A percentile compares a stretch with the other conserved stretches of the same genome.
phyloP scores from a whole-genome alignment of 2,888 invertebrate genomes.

The Octonoba sinensis region DNA sequence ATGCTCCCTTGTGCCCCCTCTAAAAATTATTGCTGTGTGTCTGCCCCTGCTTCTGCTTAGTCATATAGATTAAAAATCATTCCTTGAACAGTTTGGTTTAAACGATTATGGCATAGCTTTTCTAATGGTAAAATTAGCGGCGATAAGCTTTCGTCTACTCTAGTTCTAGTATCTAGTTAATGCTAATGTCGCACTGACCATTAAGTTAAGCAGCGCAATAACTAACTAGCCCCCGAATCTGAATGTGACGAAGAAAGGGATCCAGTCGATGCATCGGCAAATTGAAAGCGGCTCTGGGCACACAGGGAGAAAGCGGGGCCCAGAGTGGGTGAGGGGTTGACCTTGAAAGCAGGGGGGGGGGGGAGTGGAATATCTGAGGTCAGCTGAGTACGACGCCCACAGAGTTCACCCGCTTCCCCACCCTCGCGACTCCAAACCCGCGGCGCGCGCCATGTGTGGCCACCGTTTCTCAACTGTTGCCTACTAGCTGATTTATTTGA shows the following conservation, averaged over 20 bases:
- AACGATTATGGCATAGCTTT: no score
- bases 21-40: no score
- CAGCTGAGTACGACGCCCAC: conserved; percentile 43
- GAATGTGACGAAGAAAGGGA: conserved; percentile 19
- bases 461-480: conserved; percentile 8
- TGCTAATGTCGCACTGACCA: not conserved
- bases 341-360: conserved; percentile 39
- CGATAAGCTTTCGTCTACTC: no score
- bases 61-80: no score
- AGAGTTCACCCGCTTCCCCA: conserved; percentile 38
- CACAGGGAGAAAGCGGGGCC: conserved; percentile 2
- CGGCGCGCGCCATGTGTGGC: conserved; percentile 27
- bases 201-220: not conserved
- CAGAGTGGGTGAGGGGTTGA: conserved; percentile 29
- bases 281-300: conserved; percentile 25
- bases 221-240: not conserved
- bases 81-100: no score
- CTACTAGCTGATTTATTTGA: no score
- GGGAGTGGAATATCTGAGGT: conserved; percentile 37
- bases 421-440: not conserved
- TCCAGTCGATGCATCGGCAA: conserved; percentile 40
- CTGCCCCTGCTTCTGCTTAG: no score
- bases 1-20: no score
- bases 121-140: no score
- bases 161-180: no score